Percentiles rank a stretch among this genome's conserved stretches.
phyloP scores from a whole-genome alignment of 2,113 vertebrate genomes.

The Pionites leucogaster region DNA sequence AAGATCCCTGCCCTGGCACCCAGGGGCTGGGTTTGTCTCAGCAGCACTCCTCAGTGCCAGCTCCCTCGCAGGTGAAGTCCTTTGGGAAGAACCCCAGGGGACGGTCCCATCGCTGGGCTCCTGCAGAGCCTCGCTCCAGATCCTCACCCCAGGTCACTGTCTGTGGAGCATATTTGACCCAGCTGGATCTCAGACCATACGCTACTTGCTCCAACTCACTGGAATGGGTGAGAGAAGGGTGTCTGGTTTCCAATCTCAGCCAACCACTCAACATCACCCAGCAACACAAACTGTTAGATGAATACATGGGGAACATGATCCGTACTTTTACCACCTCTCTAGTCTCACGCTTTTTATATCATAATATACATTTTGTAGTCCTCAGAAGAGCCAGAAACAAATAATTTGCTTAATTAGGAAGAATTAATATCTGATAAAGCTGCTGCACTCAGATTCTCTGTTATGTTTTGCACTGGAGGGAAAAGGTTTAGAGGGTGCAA shows the following conservation, averaged over 20 bases:
- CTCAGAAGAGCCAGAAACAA: background rate
- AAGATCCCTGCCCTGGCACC: fast-evolving
- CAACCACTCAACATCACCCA: background rate
- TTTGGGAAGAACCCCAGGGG: background rate
- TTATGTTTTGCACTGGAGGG: background rate
- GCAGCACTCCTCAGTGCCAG: background rate
- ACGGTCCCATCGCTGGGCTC: background rate
- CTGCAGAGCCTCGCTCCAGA: background rate
- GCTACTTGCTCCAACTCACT: fast-evolving
- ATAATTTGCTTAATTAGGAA: background rate
- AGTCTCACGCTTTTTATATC: background rate
- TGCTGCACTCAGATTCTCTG: background rate
- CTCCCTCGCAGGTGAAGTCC: background rate
- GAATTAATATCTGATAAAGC: background rate
- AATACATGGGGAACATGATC: fast-evolving
- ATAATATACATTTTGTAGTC: background rate
- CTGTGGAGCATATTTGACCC: background rate
- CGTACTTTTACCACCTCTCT: background rate
- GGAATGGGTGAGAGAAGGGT: fast-evolving
- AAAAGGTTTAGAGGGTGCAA: conserved; percentile 46
- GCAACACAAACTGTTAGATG: background rate
- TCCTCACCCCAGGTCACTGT: background rate
- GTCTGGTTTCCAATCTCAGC: background rate
- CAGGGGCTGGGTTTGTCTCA: background rate
- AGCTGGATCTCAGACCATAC: no score